Evolutionary conservation across 2,888 invertebrate genomes (phyloP), one percentile per base, ranked within the genome.

Genomic region (Amblyteles armatorius): DNA sequence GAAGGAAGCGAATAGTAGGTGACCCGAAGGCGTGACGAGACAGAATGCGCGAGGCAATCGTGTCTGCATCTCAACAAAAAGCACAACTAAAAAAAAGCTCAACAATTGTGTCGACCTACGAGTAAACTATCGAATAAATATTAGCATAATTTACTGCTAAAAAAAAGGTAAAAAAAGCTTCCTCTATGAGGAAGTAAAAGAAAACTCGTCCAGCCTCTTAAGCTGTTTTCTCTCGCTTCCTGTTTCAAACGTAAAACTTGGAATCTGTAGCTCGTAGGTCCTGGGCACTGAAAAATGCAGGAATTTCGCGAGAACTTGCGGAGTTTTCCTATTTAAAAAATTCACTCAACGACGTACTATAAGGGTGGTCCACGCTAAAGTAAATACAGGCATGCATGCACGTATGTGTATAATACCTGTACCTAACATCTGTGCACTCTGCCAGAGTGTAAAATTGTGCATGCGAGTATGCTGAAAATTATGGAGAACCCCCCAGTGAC

Each of bases 1-100:
- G 65, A 40, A 73, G 79, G 73, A 80, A 73, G 72, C 67, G 26
- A 72, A 76, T 40, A 67, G 69, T 78, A 76, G 71, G 74, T 79
- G 78, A 74, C 69, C 72, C 48, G 29, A 44, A 65, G 76, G 76
- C 71, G 44, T 52, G 77, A 77, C 36, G 69, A 9, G 69, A 40
- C 19, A 63, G 13, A 13, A 63, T 26, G 13, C 22, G 40, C 55
- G 74, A 33, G 57, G 36, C 48, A 22, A 33, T 44, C 40, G 7
- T 52, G 65, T 55, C 69, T n/a, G 26, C 60, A 57, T 44, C 40
- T 79, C 40, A 13, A 36, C 40, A 29, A 4, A 50, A 22, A 16
- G 52, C 52, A 55, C 22, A 22, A 22, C 40, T 36, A 67, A n/a
- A 22, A 44, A 26, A 60, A 73, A 33, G 44, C n/a, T 26, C 22